Evolutionary conservation across 2,113 vertebrate genomes (phyloP).

Genomic region (Muntiacus reevesi): DNA sequence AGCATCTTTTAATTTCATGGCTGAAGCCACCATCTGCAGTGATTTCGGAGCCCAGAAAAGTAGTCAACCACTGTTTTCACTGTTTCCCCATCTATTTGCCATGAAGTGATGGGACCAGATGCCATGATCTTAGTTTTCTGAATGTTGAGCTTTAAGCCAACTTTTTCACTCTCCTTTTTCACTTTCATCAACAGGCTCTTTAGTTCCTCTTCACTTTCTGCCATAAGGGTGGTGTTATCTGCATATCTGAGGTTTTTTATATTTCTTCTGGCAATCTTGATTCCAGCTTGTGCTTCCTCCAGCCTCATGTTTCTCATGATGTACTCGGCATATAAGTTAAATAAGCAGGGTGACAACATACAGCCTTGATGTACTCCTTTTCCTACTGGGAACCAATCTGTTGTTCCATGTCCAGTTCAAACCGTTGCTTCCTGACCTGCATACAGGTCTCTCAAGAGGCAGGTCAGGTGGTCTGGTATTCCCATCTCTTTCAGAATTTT

Average conservation of each 20-base stretch:
- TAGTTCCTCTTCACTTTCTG: neutral
- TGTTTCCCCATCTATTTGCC: neutral
- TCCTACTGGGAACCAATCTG: neutral
- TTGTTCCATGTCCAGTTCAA: neutral
- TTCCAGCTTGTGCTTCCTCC: neutral
- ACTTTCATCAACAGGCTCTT: neutral
- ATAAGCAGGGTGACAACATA: neutral
- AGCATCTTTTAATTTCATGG: neutral
- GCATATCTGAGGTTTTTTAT: neutral
- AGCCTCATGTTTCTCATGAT: neutral
- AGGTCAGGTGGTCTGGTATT: neutral
- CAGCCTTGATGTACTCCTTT: neutral
- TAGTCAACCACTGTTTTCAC: neutral
- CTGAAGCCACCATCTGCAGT: neutral
- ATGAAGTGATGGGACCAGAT: neutral
- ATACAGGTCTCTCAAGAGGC: neutral
- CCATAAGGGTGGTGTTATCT: neutral
- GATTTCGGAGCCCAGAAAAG: rapidly evolving
- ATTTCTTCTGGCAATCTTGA: neutral
- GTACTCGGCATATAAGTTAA: neutral
- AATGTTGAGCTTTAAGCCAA: neutral
- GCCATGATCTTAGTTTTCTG: neutral
- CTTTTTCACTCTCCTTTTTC: neutral
- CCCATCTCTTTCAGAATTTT: neutral
- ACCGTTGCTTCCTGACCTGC: neutral